Conservation (phyloP, 2,797 vertebrate species). For the Hafferia zeledoni region DNA sequence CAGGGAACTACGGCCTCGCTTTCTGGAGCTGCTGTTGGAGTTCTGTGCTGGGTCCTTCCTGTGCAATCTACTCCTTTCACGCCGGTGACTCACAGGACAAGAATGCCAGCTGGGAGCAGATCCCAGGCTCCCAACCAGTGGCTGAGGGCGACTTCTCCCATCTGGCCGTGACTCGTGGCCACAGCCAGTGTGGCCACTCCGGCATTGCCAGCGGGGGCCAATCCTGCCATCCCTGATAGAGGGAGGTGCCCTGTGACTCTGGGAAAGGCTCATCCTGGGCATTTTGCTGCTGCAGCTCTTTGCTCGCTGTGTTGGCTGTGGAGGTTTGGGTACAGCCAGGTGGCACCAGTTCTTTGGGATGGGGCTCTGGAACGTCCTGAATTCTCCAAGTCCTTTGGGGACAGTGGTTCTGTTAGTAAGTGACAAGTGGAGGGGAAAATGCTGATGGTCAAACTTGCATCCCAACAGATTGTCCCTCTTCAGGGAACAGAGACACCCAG, state of each 20-base stretch:
- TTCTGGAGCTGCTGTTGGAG: neutral
- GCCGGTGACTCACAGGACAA: constrained; percentile 37
- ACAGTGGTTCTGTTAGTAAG: fast-evolving
- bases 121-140: neutral
- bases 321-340: neutral
- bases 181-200: neutral
- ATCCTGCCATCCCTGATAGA: fast-evolving
- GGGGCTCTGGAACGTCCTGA: fast-evolving
- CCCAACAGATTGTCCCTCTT: neutral
- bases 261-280: neutral
- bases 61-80: neutral
- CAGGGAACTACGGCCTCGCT: fast-evolving
- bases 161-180: neutral
- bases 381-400: fast-evolving
- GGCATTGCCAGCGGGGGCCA: fast-evolving
- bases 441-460: neutral
- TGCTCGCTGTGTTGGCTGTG: fast-evolving
- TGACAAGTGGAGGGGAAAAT: fast-evolving
- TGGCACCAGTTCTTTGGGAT: fast-evolving
- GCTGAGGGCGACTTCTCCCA: neutral
- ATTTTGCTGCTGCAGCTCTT: neutral
- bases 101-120: neutral
- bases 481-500: neutral
- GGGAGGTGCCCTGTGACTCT: fast-evolving
- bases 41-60: neutral